Conservation (phyloP, 2,888 invertebrate species). For the Ectropis crepuscularia region DNA sequence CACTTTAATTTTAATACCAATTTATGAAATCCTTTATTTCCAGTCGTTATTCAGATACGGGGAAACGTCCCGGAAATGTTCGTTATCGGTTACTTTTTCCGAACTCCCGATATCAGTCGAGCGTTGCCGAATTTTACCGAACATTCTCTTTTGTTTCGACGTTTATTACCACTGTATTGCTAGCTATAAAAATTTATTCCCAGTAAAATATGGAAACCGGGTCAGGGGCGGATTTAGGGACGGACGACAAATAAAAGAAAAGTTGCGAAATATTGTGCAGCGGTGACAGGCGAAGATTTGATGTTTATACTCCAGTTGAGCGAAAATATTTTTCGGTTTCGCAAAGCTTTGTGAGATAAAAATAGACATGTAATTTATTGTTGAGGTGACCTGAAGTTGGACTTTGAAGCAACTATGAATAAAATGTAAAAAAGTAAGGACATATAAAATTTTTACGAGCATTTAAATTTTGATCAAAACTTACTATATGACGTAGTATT, state of each 20-base stretch:
- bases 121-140: conserved; percentile 30
- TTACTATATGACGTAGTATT: too few relatives aligned
- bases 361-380: too few relatives aligned
- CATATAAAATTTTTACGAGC: too few relatives aligned
- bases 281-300: conserved; percentile 4
- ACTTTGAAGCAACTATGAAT: too few relatives aligned
- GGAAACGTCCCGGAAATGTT: not conserved
- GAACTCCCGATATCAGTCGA: conserved; percentile 27
- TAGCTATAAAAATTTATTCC: conserved; percentile 46
- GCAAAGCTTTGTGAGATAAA: not conserved
- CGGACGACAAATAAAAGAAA: conserved; percentile 11
- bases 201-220: conserved; percentile 43
- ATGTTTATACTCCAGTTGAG: conserved; percentile 16
- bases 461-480: too few relatives aligned
- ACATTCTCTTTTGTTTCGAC: conserved; percentile 37
- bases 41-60: not conserved
- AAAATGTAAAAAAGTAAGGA: too few relatives aligned
- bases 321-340: not conserved
- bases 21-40: conserved; percentile 1
- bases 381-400: too few relatives aligned
- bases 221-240: conserved; percentile 33
- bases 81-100: conserved; percentile 16
- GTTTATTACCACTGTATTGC: conserved; percentile 45
- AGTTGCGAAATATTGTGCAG: conserved; percentile 16
- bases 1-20: too few relatives aligned